Base-by-base conservation (phyloP, 1,140 invertebrate species). In the Temnothorax longispinosus region DNA sequence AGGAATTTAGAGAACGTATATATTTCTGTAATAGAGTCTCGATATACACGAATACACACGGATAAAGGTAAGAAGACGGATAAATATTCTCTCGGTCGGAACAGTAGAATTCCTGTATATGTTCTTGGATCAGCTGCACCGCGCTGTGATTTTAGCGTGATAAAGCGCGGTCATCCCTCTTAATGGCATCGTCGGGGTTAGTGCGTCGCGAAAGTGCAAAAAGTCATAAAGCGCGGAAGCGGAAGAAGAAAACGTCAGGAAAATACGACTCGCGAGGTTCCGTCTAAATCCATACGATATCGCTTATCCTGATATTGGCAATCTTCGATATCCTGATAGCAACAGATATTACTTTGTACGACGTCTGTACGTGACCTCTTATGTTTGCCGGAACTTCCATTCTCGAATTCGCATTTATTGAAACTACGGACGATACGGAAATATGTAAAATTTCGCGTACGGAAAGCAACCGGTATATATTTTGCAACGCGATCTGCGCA, bases 281-380 rank as follows among this genome's bases (percentile, higher is more conserved):
- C 52, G 54, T 84, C 80, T 84, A 84, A 84, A 84, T 84, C 80
- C 80, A 84, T 84, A 58, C 69, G 65, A 82, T 82, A 82, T 82
- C 80, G 80, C 69, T 74, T 84, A 84, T 84, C 69, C 27, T 75
- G 80, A 84, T 84, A 84, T 84, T 75, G 80, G 69, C 80, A 84
- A 84, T 84, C 80, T 84, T 84, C 67, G 69, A 84, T 75, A 60
- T 75, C 80, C 71, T 75, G 69, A 84, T 84, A 60, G 80, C 71
- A 84, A 74, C 54, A 84, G 80, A 84, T 84, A 84, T 84, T 84
- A 84, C 80, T 74, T 84, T 82, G 67, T 74, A 74, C 78, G 64
- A 71, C 38, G 50, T 81, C 78, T 71, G 38, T 81, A 56, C 69
- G 80, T 82, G 54, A 44, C 69, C 69, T 27, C 54, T 84, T 84